Evolutionary conservation across 2,888 invertebrate species (phyloP), one percentile per base, ranked within the genome.

Genomic region (Diplolepis rosae): DNA sequence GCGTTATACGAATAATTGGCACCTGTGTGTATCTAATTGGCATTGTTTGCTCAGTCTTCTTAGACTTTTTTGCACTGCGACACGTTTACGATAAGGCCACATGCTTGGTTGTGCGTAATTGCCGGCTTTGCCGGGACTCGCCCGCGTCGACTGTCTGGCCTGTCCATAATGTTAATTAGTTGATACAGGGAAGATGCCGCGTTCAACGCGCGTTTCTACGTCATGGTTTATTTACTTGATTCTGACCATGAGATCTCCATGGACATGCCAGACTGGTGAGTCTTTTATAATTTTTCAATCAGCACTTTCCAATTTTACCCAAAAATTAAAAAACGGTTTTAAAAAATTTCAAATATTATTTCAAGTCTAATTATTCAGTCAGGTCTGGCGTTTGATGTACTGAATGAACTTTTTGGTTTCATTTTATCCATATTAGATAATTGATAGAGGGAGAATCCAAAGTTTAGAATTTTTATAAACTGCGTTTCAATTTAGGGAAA

Each of bases 11-110:
- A 71, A 65, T 66, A 70, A 83, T 86, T 79, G 84, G 84, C 86
- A 84, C 83, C 83, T 85, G 85, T 86, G 85, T 83, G 80, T 80
- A 85, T 82, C 80, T 85, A 87, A 87, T 87, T 86, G 86, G 82
- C 82, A 75, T 80, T 84, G 82, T 87, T 87, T 86, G 84, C 80
- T 79, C 87, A 87, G 85, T 80, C 83, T 82, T 79, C 79, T 65
- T 32, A 71, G 75, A 72, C 45, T 42, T 71, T 70, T 72, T 69
- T 61, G 45, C 61, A 24, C 39, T 15, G 52, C n/a, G 35, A 61
- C 65, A 65, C 27, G 68, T 45, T 42, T 56, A 42, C 73, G 77
- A 74, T 75, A 71, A 77, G 75, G 65, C 54, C 71, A 68, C 75
- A 73, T 75, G 75, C 69, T 48, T 56, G 52, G 42, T 45, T 5